These are phyloP conservation scores for Bovichtus variegatus DNA, from an alignment of 2,797 vertebrate species.

Conservation along the genomic window DNA sequence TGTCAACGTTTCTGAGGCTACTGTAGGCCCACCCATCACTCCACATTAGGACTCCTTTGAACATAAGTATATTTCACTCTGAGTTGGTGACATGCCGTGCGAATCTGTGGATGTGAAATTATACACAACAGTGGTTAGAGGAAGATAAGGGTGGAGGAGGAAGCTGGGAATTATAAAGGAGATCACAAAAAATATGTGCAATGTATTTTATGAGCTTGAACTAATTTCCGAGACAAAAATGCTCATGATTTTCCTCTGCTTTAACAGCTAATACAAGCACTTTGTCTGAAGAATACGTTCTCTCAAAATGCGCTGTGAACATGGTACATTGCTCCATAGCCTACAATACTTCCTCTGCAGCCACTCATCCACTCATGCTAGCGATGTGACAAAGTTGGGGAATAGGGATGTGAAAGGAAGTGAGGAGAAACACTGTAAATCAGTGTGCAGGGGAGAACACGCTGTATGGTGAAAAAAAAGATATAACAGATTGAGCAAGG, in stretches of 20 bases:
- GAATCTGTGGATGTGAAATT: constrained; percentile 85
- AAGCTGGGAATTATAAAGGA: constrained; percentile 75
- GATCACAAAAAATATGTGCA: constrained; percentile 73
- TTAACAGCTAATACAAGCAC: constrained; percentile 23
- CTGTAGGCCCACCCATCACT: constrained; percentile 82
- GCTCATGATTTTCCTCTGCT: constrained; percentile 32
- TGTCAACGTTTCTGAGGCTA: constrained; percentile 84
- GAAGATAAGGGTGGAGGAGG: constrained; percentile 71
- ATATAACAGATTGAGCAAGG: constrained; percentile 83
- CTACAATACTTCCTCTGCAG: constrained; percentile 16
- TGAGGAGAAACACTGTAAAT: constrained; percentile 38
- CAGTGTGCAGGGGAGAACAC: constrained; percentile 27
- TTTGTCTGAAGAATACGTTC: constrained; percentile 33
- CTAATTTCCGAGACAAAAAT: constrained; percentile 75
- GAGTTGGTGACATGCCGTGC: constrained; percentile 85
- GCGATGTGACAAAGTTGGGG: constrained; percentile 36
- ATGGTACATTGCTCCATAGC: constrained; percentile 8
- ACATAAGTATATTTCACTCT: constrained; percentile 84
- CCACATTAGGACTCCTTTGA: constrained; percentile 87
- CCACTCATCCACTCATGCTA: constrained; percentile 30
- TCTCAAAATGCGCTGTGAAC: constrained; percentile 36
- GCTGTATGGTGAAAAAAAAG: constrained; percentile 27
- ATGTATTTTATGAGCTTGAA: constrained; percentile 71
- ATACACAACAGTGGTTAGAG: constrained; percentile 83
- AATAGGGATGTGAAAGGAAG: constrained; percentile 29